Conservation (phyloP, 1,140 invertebrate genomes). For the Doryteuthis pealeii region DNA sequence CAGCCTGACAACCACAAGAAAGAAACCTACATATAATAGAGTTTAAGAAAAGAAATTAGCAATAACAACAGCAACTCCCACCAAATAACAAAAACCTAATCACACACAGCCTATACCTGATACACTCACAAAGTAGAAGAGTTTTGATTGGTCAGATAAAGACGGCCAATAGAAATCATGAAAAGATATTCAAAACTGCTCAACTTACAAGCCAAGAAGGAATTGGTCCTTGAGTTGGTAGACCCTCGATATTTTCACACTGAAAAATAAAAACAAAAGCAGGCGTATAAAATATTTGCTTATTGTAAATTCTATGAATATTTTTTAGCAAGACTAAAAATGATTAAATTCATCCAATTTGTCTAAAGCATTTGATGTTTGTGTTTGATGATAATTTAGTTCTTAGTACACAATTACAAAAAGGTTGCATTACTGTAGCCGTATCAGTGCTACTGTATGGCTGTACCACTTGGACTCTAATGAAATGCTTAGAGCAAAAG, state of each 20-base stretch:
- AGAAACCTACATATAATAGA: too few species aligned
- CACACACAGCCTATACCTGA: background rate
- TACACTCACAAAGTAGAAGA: background rate
- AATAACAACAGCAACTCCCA: background rate
- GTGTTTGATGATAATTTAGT: background rate
- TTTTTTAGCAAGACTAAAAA: background rate
- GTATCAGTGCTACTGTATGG: too few species aligned
- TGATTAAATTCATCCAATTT: background rate
- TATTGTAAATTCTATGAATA: background rate
- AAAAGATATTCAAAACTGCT: too few species aligned
- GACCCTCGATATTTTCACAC: slow-evolving; percentile 36
- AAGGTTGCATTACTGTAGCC: too few species aligned
- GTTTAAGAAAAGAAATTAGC: too few species aligned
- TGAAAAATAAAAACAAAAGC: slow-evolving; percentile 21
- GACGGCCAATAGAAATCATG: background rate
- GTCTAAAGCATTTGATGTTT: background rate
- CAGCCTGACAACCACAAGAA: too few species aligned
- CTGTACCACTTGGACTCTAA: too few species aligned
- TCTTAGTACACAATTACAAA: background rate
- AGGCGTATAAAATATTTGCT: background rate
- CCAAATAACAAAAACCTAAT: background rate
- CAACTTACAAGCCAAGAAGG: slow-evolving; percentile 59
- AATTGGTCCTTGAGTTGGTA: slow-evolving; percentile 54
- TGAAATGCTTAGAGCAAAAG: too few species aligned
- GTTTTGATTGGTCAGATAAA: background rate